Conservation (phyloP, 2,797 vertebrate genomes). For the Acanthiza pusilla region DNA sequence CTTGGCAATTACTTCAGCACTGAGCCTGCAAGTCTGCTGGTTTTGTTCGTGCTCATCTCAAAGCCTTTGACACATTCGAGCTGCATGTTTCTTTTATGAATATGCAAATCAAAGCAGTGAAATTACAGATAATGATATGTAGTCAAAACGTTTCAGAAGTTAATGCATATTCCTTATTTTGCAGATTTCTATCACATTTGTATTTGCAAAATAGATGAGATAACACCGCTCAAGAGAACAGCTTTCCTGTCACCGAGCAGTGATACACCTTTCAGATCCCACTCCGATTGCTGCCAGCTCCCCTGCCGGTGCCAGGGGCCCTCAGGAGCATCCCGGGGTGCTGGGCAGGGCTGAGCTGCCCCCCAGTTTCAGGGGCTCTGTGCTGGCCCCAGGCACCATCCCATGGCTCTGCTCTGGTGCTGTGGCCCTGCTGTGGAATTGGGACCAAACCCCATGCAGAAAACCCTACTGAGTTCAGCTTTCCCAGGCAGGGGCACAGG, state of each 20-base stretch:
- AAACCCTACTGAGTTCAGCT: accelerated
- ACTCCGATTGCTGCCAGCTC: background rate
- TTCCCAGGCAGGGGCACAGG: background rate
- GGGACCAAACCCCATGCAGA: accelerated
- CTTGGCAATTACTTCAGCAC: conserved; percentile 20
- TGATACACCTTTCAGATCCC: background rate
- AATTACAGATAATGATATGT: conserved; percentile 64
- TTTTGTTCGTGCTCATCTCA: conserved; percentile 26
- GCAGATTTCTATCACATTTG: conserved; percentile 62
- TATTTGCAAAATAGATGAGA: conserved; percentile 67
- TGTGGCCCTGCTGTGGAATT: accelerated
- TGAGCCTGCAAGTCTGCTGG: conserved; percentile 17
- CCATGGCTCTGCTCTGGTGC: accelerated
- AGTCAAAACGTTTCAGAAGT: conserved; percentile 67
- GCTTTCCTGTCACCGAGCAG: background rate
- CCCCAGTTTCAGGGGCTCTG: background rate
- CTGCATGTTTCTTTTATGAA: conserved; percentile 63
- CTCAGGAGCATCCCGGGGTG: accelerated
- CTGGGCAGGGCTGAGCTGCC: background rate
- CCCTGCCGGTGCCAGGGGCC: accelerated
- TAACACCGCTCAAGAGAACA: background rate
- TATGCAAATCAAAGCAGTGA: conserved; percentile 62
- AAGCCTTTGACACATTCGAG: conserved; percentile 54
- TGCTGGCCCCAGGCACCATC: background rate
- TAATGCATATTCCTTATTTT: conserved; percentile 62